phyloP scores from a whole-genome alignment of 2,888 invertebrate species.

The Hartigia nigra region DNA sequence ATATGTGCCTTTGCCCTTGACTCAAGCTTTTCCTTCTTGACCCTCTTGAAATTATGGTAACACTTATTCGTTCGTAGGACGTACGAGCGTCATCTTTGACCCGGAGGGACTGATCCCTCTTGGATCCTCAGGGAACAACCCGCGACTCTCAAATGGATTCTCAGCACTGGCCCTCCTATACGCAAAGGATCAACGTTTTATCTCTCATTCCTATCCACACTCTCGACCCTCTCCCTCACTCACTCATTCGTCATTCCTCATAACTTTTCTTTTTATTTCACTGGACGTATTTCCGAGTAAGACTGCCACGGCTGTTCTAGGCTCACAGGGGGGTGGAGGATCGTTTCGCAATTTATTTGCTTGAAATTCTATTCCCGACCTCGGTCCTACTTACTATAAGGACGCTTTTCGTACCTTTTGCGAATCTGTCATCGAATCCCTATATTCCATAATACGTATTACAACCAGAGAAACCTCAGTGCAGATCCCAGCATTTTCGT shows the following conservation, averaged over 20 bases:
- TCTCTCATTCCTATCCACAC: not conserved
- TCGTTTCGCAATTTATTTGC: conserved; percentile 21
- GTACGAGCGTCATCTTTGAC: conserved; percentile 1
- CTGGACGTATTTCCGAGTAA: conserved; percentile 22
- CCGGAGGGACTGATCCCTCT: not conserved
- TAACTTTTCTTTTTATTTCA: conserved; percentile 20
- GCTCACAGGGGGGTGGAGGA: conserved; percentile 10
- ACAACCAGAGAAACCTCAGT: conserved; percentile 11
- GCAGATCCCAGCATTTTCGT: conserved; percentile 28
- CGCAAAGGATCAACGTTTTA: not conserved
- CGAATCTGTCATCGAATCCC: conserved; percentile 22
- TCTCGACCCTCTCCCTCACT: not conserved
- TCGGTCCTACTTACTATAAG: conserved; percentile 19
- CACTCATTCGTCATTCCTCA: conserved; percentile 5
- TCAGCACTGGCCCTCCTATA: not conserved
- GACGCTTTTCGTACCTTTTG: conserved; percentile 20
- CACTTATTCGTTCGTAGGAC: not conserved
- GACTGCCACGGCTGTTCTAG: conserved; percentile 17
- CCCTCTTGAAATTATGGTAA: conserved; percentile 2
- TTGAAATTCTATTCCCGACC: conserved; percentile 27
- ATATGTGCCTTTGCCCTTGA: not conserved
- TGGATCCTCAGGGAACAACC: not conserved
- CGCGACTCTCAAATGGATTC: conserved; percentile 2
- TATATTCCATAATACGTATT: conserved; percentile 7
- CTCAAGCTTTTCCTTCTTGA: not conserved